phyloP scores from a whole-genome alignment of 2,888 invertebrate species.

The Graphium colonna region DNA sequence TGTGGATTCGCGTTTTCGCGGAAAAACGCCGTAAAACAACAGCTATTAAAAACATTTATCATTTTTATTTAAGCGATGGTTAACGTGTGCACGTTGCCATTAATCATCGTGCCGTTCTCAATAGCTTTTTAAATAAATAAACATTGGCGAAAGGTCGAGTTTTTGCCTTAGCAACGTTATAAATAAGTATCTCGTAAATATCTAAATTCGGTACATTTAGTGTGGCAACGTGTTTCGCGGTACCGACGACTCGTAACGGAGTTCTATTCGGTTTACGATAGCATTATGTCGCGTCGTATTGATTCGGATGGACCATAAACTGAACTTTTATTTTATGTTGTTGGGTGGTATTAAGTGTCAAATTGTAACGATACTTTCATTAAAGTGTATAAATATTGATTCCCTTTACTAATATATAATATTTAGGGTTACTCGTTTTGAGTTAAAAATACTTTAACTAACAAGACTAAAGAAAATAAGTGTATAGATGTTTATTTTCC shows the following conservation, averaged over 20 bases:
- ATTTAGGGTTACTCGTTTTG: too few species aligned
- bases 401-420: too few species aligned
- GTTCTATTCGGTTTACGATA: constrained; percentile 17
- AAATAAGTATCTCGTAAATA: constrained; percentile 16
- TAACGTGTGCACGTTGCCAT: not conserved
- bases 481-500: too few species aligned
- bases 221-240: constrained; percentile 10
- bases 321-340: constrained; percentile 1
- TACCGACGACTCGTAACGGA: constrained; percentile 14
- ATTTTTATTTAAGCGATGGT: constrained; percentile 12
- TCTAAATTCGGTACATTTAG: constrained; percentile 14
- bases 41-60: not conserved
- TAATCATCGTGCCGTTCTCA: constrained; percentile 6
- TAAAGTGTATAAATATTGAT: too few species aligned
- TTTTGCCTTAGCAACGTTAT: constrained; percentile 2
- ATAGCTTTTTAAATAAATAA: constrained; percentile 13
- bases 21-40: not conserved
- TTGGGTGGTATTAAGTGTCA: too few species aligned
- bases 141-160: constrained; percentile 5
- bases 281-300: constrained; percentile 14
- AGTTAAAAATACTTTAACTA: too few species aligned
- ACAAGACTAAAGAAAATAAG: too few species aligned
- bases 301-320: constrained; percentile 8
- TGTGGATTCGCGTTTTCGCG: not conserved
- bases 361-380: too few species aligned